Evolutionary conservation across 2,888 invertebrate species (phyloP).

Genomic region (Gryllus longicercus): DNA sequence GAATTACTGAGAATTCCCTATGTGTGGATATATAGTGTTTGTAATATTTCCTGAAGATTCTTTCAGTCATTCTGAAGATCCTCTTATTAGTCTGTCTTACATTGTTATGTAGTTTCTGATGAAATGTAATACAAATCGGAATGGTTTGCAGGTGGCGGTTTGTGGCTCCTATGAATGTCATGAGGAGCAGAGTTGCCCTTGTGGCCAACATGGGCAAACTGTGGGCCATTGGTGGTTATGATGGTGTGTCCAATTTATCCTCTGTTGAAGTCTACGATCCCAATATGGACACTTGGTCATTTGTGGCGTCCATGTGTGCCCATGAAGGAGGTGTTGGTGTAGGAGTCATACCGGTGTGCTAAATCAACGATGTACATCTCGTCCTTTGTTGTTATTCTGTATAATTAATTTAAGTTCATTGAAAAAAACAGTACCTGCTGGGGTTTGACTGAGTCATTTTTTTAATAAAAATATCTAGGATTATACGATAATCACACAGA

Average conservation of each 20-base stretch:
- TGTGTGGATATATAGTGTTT: too few species aligned
- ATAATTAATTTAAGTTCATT: too few species aligned
- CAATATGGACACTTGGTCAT: conserved; percentile 65
- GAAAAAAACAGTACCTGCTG: too few species aligned
- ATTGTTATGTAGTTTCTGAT: not conserved
- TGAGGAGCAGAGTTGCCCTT: conserved; percentile 75
- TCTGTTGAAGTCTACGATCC: conserved; percentile 85
- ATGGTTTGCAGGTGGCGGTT: conserved; percentile 61
- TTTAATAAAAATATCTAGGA: too few species aligned
- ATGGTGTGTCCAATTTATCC: conserved; percentile 74
- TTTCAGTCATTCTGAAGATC: too few species aligned
- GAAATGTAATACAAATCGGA: not conserved
- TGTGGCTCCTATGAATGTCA: conserved; percentile 76
- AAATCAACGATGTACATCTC: not conserved
- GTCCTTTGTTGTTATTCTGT: too few species aligned
- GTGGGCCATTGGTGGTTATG: conserved; percentile 78
- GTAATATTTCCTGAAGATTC: too few species aligned
- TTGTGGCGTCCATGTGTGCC: conserved; percentile 73
- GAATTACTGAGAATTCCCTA: too few species aligned
- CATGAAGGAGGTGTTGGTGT: conserved; percentile 90
- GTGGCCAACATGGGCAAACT: conserved; percentile 80
- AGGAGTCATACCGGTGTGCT: conserved; percentile 66
- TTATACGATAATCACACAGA: too few species aligned
- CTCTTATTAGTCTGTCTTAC: too few species aligned
- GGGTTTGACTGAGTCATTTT: too few species aligned